Conservation (phyloP, 2,888 invertebrate genomes). For the Caenorhabditis sp. region DNA sequence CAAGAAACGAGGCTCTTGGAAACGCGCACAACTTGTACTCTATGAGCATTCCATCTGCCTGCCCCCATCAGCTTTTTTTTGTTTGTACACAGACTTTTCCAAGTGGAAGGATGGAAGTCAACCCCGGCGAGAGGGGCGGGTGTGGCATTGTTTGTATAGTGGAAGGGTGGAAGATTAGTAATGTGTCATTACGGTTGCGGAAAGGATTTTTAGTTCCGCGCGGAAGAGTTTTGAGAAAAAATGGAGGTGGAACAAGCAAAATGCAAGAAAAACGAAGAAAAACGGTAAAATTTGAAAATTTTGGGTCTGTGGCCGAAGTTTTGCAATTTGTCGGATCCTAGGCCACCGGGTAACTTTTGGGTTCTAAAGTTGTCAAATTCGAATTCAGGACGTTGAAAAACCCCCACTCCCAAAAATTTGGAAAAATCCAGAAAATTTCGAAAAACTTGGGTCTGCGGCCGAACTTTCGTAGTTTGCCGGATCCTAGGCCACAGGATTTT, state of each 20-base stretch:
- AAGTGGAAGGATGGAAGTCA: not conserved
- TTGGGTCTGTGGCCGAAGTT: not conserved
- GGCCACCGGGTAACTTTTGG: not conserved
- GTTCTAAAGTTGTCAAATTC: too few relatives aligned
- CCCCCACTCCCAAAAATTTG: too few relatives aligned
- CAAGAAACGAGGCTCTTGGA: constrained; percentile 2
- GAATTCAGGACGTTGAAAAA: too few relatives aligned
- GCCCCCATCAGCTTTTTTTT: not conserved
- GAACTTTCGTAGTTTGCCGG: not conserved
- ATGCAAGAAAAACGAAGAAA: not conserved
- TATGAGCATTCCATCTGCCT: not conserved
- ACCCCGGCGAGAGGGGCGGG: not conserved
- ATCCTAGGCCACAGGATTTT: not conserved
- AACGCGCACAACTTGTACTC: constrained; percentile 31
- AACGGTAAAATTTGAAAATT: not conserved
- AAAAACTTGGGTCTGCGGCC: not conserved
- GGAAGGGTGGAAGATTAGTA: constrained; percentile 44
- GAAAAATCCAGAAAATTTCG: too few relatives aligned
- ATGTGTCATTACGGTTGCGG: constrained; percentile 40
- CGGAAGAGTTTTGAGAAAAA: not conserved
- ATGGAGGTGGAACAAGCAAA: not conserved
- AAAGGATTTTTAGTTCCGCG: not conserved
- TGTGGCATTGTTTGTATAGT: not conserved
- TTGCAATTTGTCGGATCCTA: not conserved
- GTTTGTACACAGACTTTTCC: constrained; percentile 5